phyloP scores from a whole-genome alignment of 2,888 invertebrate genomes.

The Oithona nana region DNA sequence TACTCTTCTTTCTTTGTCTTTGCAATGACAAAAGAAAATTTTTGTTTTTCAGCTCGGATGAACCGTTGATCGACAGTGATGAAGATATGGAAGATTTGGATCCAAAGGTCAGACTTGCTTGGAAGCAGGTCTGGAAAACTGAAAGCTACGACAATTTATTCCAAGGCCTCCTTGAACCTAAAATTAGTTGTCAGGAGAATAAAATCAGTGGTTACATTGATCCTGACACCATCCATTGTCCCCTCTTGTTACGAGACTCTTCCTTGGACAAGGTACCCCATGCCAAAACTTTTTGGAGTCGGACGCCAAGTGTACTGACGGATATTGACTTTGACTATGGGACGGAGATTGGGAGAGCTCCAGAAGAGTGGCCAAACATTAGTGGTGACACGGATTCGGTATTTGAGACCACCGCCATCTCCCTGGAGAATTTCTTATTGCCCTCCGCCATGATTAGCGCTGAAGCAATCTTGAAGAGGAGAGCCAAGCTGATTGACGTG shows the following conservation, averaged over 20 bases:
- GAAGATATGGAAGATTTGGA: too few species aligned
- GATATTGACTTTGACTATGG: not conserved
- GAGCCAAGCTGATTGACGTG: too few species aligned
- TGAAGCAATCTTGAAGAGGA: not conserved
- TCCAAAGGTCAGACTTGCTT: too few species aligned
- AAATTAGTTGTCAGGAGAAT: too few species aligned
- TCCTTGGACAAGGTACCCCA: not conserved
- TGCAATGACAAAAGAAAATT: too few species aligned
- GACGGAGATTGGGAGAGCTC: not conserved
- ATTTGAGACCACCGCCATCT: not conserved
- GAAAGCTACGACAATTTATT: too few species aligned
- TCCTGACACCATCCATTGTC: not conserved
- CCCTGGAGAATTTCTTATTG: not conserved
- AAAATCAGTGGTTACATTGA: too few species aligned
- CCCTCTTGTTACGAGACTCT: not conserved
- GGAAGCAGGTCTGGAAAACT: too few species aligned
- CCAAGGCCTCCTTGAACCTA: too few species aligned
- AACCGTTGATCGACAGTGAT: too few species aligned
- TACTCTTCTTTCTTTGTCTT: too few species aligned
- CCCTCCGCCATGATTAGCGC: not conserved
- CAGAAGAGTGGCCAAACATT: not conserved
- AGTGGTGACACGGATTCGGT: not conserved
- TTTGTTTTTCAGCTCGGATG: too few species aligned
- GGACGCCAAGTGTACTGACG: not conserved
- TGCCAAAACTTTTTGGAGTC: not conserved